A percentile compares a stretch with the other conserved stretches of the same genome.
phyloP scores from a whole-genome alignment of 2,113 vertebrate species.

The Grallaria varia region DNA sequence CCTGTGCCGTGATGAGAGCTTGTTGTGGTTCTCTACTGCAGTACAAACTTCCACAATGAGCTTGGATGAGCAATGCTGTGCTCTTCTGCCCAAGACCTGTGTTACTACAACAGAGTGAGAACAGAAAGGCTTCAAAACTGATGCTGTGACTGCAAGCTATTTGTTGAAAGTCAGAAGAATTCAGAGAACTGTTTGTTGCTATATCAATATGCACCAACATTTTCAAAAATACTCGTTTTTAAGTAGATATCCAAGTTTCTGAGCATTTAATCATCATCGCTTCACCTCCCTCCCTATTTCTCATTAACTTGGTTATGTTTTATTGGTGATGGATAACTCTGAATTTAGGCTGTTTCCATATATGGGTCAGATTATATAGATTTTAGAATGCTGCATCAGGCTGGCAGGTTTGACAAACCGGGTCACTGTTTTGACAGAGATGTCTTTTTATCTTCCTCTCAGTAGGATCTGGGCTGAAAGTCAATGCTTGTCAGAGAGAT shows the following conservation, averaged over 20 bases:
- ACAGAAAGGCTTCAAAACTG: neutral
- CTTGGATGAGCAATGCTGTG: fast-evolving
- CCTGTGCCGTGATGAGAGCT: neutral
- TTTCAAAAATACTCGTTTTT: neutral
- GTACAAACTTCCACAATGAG: neutral
- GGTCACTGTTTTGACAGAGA: neutral
- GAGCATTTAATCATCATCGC: fast-evolving
- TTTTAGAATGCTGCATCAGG: neutral
- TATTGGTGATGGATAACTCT: neutral
- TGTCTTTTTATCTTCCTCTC: neutral
- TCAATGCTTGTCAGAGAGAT: neutral
- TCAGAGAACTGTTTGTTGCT: neutral
- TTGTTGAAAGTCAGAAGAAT: neutral
- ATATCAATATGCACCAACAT: fast-evolving
- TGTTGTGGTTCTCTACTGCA: fast-evolving
- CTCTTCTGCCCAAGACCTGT: fast-evolving
- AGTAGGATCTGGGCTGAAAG: neutral
- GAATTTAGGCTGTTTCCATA: neutral
- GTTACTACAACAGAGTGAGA: neutral
- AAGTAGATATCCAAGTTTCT: neutral
- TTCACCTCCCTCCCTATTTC: neutral
- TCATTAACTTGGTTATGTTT: neutral
- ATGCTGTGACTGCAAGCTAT: neutral
- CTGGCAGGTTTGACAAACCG: neutral
- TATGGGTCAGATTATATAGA: neutral